Evolutionary conservation across 2,113 vertebrate genomes (phyloP), one percentile per base, ranked within the genome.

Genomic region (Catharus fuscescens): DNA sequence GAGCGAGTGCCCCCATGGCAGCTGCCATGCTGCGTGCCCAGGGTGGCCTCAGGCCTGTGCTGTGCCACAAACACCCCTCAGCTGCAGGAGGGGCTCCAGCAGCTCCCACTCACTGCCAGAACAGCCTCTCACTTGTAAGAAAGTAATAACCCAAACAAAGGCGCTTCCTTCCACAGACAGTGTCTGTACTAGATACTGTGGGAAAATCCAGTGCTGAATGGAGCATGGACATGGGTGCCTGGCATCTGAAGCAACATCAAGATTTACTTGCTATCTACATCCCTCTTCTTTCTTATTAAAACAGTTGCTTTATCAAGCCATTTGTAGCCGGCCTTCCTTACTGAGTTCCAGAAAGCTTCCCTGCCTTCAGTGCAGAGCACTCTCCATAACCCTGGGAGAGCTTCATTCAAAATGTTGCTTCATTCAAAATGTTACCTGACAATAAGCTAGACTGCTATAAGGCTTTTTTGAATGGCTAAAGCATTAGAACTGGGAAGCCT

Each of bases 151-250:
- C 14, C 15, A 57, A 57, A 70, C 0, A 0, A 67, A 54, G 44
- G 3, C 0, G 0, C 15, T 59, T 67, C n/a, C 26, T 38, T 85
- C 24, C 11, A 25, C 3, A 20, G 31, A 28, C 10, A 32, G 23
- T 15, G 38, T 62, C 36, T 57, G 10, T 32, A 40, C 15, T 36
- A 38, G 0, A 0, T 6, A 31, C 36, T 25, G 19, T 28, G 15
- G 45, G 28, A 53, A 61, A 66, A 71, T 28, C 28, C 12, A 24
- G 0, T 26, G 50, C 44, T 73, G 65, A 18, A 40, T 2, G 1
- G 44, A 62, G 66, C 17, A 36, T 0, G 1, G 26, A 48, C 20
- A 5, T 7, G 13, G 14, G 10, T 40, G 5, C 5, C 10, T 18
- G 18, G n/a, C 12, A 44, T 28, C 21, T 20, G 36, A 74, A 73